Evolutionary conservation across 2,113 vertebrate genomes (phyloP).

Genomic region (Coryphaenoides rupestris): DNA sequence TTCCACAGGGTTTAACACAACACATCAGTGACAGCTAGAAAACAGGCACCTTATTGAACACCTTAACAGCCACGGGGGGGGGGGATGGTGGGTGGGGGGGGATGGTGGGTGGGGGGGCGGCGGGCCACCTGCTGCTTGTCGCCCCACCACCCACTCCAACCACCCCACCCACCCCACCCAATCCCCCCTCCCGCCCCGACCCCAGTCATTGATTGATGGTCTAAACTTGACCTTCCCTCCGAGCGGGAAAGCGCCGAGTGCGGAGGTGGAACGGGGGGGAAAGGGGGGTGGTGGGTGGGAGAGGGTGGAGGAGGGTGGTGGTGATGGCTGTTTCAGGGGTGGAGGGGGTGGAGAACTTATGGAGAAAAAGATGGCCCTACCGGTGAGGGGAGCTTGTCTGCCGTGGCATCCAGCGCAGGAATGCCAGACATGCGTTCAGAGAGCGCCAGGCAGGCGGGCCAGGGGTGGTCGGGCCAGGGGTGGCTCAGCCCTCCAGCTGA

Average conservation of each 20-base stretch:
- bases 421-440: slow-evolving; percentile 61
- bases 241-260: slow-evolving; percentile 46
- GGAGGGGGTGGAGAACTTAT: slow-evolving; percentile 74
- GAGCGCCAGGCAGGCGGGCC: slow-evolving; percentile 68
- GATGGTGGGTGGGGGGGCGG: no score
- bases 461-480: slow-evolving; percentile 16
- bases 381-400: slow-evolving; percentile 45
- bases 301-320: slow-evolving; percentile 75
- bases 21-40: slow-evolving; percentile 8
- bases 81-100: no score
- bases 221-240: slow-evolving; percentile 75
- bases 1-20: not conserved
- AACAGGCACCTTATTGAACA: slow-evolving; percentile 26
- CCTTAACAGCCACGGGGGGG: slow-evolving; percentile 46
- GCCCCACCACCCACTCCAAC: slow-evolving; percentile 40
- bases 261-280: slow-evolving; percentile 70
- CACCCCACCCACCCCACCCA: no score
- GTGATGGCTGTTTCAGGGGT: slow-evolving; percentile 70
- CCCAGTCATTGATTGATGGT: slow-evolving; percentile 76
- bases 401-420: no score
- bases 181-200: no score
- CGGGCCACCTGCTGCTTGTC: slow-evolving; percentile 73
- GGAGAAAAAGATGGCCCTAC: slow-evolving; percentile 40
- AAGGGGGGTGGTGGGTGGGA: slow-evolving; percentile 63
- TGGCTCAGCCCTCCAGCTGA: not conserved